phyloP scores from a whole-genome alignment of 1,140 invertebrate species.

The Brachionus rotundiformis region DNA sequence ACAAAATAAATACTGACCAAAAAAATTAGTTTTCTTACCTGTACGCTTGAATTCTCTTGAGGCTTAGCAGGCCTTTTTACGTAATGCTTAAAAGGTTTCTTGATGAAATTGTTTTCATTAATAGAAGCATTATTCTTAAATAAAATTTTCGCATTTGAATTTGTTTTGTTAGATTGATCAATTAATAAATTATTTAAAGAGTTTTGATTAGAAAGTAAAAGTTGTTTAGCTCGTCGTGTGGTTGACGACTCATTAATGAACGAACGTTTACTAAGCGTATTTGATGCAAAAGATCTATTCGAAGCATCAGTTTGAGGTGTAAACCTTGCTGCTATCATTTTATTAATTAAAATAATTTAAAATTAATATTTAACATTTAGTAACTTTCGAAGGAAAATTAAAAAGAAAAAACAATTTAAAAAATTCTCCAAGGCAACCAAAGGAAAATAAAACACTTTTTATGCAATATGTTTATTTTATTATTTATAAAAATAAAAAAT shows the following conservation, averaged over 20 bases:
- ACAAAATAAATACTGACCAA: not conserved
- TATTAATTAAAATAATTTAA: not conserved
- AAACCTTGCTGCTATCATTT: conserved; percentile 16
- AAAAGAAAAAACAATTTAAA: not conserved
- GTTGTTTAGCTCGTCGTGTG: not conserved
- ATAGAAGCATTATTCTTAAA: not conserved
- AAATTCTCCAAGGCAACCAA: not conserved
- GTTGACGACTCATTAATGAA: not conserved
- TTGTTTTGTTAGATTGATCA: not conserved
- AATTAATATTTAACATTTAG: conserved; percentile 24
- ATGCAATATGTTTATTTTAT: not conserved
- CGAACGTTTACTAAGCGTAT: conserved; percentile 7
- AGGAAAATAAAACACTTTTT: not conserved
- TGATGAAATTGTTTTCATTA: not conserved
- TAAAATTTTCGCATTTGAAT: not conserved
- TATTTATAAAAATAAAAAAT: not conserved
- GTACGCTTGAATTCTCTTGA: not conserved
- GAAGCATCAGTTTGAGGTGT: not conserved
- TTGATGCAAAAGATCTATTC: conserved; percentile 8
- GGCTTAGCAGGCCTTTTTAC: not conserved
- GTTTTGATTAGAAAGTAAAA: conserved; percentile 26
- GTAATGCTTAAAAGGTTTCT: conserved; percentile 27
- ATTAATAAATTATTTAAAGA: not conserved
- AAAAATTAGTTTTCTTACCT: not conserved
- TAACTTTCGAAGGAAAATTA: not conserved